These are phyloP conservation scores for Empis livida DNA, from an alignment of 2,888 invertebrate genomes.

Conservation along the genomic window DNA sequence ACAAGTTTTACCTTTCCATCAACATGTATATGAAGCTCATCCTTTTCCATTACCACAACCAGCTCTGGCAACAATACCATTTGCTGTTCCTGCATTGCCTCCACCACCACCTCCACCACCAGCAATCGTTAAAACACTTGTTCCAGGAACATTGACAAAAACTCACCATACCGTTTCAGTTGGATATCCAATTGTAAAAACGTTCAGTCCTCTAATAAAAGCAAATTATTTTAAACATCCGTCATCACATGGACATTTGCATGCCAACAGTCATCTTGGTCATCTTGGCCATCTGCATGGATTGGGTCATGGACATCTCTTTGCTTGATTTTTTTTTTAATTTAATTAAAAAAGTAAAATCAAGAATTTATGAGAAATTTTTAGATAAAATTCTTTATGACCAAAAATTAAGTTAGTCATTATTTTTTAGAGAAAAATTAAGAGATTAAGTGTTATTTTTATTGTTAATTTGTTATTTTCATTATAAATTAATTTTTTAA, in stretches of 20 bases:
- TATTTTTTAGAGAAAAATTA: too few relatives aligned
- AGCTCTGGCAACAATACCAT: not conserved
- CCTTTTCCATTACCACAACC: not conserved
- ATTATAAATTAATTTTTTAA: too few relatives aligned
- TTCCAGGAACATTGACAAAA: not conserved
- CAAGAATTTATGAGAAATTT: too few relatives aligned
- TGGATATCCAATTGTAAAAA: not conserved
- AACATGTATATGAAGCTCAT: not conserved
- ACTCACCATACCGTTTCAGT: not conserved
- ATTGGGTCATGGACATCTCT: not conserved
- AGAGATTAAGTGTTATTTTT: too few relatives aligned
- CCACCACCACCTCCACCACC: not conserved
- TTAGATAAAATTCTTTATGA: too few relatives aligned
- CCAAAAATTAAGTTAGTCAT: too few relatives aligned
- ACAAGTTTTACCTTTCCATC: not conserved
- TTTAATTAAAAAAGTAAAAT: too few relatives aligned
- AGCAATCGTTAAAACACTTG: not conserved
- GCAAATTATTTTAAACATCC: not conserved
- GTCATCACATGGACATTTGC: not conserved
- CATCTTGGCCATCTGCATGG: not conserved
- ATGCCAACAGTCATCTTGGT: not conserved
- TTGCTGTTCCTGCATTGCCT: too few relatives aligned
- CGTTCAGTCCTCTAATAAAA: not conserved
- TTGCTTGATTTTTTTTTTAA: not conserved
- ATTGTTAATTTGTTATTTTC: too few relatives aligned